Evolutionary conservation across 2,113 vertebrate species (phyloP), one percentile per base, ranked within the genome.

Genomic region (Lontra canadensis): DNA sequence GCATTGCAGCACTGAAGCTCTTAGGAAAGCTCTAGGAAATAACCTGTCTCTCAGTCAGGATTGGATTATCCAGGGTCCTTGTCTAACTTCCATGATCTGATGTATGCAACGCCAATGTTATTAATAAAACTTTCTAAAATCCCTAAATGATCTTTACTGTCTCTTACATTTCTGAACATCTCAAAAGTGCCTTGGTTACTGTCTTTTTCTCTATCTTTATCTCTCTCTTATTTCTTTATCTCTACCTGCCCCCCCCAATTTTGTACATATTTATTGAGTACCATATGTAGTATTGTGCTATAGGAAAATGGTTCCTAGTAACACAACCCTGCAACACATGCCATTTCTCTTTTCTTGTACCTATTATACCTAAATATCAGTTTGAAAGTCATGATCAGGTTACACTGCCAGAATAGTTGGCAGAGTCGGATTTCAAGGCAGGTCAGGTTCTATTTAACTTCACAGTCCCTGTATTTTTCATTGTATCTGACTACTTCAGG

Each of bases 21-120:
- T 61, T 67, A 71, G 80, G 49, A 94, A 93, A 71, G 61, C 73
- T 96, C 55, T 88, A 63, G 20, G 34, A 97, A 93, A 71, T 26
- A 34, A 44, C 21, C 42, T 83, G 4, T 42, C 76, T 96, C 57
- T 69, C 18, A 8, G 8, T 90, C 15, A 84, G 39, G 44, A 10
- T 83, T 89, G 42, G 9, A 49, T 39, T 55, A 89, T 42, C 31
- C 15, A 67, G 39, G 11, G 36, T 65, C n/a, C 6, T 85, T 1
- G 0, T 89, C 21, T 67, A 59, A 73, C 12, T 67, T 42, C 59
- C 5, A 6, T 4, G 34, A 31, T 26, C 34, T 94, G 25, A 39
- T 89, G 14, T 10, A 44, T 61, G 6, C 31, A 91, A n/a, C 36
- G 23, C 42, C 76, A 82, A 1, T 23, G 61, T 29, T 52, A 78